Conservation (phyloP, 2,113 vertebrate genomes). For the Ascaphus truei region DNA sequence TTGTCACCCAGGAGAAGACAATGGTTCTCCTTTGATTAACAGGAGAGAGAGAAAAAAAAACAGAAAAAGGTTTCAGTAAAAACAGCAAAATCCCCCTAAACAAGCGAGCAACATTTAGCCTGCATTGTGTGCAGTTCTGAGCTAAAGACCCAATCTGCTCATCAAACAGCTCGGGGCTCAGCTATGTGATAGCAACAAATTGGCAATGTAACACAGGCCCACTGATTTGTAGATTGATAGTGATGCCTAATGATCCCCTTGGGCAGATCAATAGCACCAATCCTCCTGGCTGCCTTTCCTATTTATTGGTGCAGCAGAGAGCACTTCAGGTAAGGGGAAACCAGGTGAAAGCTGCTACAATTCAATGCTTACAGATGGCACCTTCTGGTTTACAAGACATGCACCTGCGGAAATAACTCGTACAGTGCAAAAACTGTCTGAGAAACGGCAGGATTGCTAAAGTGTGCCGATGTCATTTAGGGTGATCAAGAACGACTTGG, state of each 20-base stretch:
- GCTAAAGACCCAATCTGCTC: slow-evolving; percentile 78
- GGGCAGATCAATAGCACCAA: slow-evolving; percentile 99
- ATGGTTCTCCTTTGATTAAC: too few relatives aligned
- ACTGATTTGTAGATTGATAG: slow-evolving; percentile 98
- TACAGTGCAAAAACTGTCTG: too few relatives aligned
- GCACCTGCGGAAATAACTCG: not conserved
- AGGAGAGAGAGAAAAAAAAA: too few relatives aligned
- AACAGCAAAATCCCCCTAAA: too few relatives aligned
- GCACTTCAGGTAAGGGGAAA: slow-evolving; percentile 29
- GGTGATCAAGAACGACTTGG: too few relatives aligned
- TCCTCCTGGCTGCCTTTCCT: slow-evolving; percentile 93
- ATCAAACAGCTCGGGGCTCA: slow-evolving; percentile 86
- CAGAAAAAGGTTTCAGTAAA: too few relatives aligned
- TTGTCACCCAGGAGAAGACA: too few relatives aligned
- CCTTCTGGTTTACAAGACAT: not conserved
- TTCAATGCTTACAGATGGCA: not conserved
- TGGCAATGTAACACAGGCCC: slow-evolving; percentile 90
- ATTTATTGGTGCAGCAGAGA: slow-evolving; percentile 83
- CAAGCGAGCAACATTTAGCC: slow-evolving; percentile 45
- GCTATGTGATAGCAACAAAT: slow-evolving; percentile 98
- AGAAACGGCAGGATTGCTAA: too few relatives aligned
- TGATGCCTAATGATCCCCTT: slow-evolving; percentile 99
- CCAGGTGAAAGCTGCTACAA: not conserved
- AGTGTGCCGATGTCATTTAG: too few relatives aligned
- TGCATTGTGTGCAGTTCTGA: slow-evolving; percentile 54